Conservation (phyloP, 2,888 invertebrate genomes). For the Hedya salicella region DNA sequence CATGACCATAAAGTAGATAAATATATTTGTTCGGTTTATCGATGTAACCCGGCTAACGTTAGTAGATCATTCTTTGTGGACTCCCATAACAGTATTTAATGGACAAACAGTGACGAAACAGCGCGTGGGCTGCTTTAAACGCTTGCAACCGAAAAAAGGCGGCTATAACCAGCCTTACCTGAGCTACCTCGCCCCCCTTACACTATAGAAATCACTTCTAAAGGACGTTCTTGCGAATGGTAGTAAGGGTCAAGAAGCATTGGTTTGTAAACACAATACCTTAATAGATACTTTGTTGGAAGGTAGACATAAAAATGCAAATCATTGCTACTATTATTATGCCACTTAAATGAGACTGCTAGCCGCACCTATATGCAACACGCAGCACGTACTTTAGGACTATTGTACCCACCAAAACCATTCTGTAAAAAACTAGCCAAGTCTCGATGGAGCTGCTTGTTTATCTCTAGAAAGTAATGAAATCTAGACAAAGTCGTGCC, state of each 20-base stretch:
- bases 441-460: too few relatives aligned
- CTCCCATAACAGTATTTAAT: conserved; percentile 59
- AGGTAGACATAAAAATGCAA: conserved; percentile 30
- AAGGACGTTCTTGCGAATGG: not conserved
- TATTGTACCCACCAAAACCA: too few relatives aligned
- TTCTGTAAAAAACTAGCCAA: too few relatives aligned
- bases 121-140: conserved; percentile 55
- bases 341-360: conserved; percentile 14
- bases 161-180: not conserved
- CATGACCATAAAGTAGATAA: conserved; percentile 30
- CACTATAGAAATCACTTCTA: not conserved
- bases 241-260: not conserved
- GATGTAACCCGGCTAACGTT: conserved; percentile 20
- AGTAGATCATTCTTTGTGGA: conserved; percentile 47
- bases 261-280: conserved; percentile 26
- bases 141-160: conserved; percentile 28
- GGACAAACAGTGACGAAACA: conserved; percentile 57
- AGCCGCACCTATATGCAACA: not conserved
- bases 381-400: not conserved
- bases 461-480: too few relatives aligned
- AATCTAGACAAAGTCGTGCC: too few relatives aligned
- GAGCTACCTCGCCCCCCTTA: not conserved
- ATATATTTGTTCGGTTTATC: conserved; percentile 27
- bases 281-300: conserved; percentile 29
- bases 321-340: conserved; percentile 17